Evolutionary conservation across 1,140 invertebrate species (phyloP).

Genomic region (Tetramorium parvispinum): DNA sequence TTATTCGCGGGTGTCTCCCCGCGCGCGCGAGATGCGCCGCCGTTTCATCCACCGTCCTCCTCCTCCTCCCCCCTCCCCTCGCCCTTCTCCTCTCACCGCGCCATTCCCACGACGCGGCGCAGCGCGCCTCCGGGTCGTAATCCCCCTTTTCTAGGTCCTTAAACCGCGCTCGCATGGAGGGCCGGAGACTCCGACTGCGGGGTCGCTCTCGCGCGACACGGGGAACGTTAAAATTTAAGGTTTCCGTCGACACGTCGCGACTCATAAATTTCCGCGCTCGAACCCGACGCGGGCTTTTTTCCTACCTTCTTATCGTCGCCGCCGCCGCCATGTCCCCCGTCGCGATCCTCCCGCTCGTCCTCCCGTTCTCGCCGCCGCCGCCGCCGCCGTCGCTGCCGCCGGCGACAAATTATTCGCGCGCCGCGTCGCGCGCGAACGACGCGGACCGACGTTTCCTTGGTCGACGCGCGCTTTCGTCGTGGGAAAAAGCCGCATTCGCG

Average conservation of each 20-base stretch:
- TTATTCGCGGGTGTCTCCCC: slow-evolving; percentile 67
- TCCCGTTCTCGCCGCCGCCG: background rate
- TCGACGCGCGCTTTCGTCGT: background rate
- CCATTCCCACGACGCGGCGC: slow-evolving; percentile 7
- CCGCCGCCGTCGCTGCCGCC: background rate
- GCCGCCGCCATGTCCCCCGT: slow-evolving; percentile 31
- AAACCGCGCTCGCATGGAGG: slow-evolving; percentile 49
- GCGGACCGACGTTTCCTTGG: background rate
- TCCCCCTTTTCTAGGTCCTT: slow-evolving; percentile 61
- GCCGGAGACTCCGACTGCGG: slow-evolving; percentile 48
- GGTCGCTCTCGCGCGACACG: slow-evolving; percentile 30
- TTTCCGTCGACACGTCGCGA: slow-evolving; percentile 74
- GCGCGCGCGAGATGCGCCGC: slow-evolving; percentile 22
- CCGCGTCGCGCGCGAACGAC: background rate
- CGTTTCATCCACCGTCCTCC: background rate
- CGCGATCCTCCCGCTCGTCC: background rate
- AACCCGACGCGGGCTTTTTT: slow-evolving; percentile 60
- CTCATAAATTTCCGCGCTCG: slow-evolving; percentile 70
- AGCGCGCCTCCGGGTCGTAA: slow-evolving; percentile 52
- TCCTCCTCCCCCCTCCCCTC: background rate
- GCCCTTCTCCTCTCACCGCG: background rate
- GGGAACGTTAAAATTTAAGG: slow-evolving; percentile 74
- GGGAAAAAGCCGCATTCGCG: background rate
- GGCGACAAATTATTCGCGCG: slow-evolving; percentile 43
- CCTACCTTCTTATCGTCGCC: slow-evolving; percentile 47